Conservation (phyloP, 2,797 vertebrate genomes). For the Sebastiscus albofasciatus region DNA sequence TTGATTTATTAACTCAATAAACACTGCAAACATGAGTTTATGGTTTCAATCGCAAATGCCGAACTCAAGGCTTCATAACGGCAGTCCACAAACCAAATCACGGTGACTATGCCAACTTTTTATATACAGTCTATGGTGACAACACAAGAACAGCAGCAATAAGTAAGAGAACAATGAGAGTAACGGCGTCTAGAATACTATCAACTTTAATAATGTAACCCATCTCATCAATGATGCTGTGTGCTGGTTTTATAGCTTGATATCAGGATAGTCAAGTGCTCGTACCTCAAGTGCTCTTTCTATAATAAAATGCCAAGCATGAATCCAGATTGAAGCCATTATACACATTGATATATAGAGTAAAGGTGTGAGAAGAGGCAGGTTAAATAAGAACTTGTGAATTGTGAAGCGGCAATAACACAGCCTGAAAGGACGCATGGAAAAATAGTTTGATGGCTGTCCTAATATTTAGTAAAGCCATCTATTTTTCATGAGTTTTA, state of each 20-base stretch:
- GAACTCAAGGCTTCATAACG: not conserved
- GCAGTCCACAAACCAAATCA: not conserved
- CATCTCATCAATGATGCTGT: not conserved
- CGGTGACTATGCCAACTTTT: too few relatives aligned
- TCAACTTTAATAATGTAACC: not conserved
- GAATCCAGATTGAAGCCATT: not conserved
- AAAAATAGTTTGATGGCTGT: not conserved
- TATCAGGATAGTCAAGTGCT: not conserved
- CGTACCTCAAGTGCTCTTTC: not conserved
- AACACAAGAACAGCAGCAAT: not conserved
- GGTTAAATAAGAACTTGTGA: not conserved
- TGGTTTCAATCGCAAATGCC: not conserved
- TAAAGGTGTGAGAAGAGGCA: not conserved
- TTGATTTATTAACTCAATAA: not conserved
- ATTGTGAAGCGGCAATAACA: not conserved
- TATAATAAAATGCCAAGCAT: not conserved
- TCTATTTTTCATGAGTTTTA: slow-evolving; percentile 45
- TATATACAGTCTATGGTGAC: not conserved
- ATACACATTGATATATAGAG: not conserved
- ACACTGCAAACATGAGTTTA: not conserved
- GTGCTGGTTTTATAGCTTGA: not conserved
- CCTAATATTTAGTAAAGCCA: slow-evolving; percentile 18
- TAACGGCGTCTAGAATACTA: not conserved
- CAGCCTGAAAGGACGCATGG: not conserved
- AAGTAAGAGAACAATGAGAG: not conserved